Percentiles rank a stretch among this genome's conserved stretches.
phyloP scores from a whole-genome alignment of 2,888 invertebrate species.

The Tipula helvola region DNA sequence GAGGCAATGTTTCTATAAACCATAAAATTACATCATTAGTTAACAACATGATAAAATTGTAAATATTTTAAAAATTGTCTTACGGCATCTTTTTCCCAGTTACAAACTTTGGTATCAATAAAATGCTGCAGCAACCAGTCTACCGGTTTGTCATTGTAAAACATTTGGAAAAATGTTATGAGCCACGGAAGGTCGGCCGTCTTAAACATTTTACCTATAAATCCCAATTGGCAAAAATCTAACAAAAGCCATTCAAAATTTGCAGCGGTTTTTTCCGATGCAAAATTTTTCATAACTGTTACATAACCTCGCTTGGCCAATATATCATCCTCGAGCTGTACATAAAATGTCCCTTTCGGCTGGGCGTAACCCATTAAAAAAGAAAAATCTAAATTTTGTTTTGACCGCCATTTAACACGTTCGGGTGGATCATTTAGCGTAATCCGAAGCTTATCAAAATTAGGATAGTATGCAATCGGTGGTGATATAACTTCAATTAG shows the following conservation, averaged over 20 bases:
- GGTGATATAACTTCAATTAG: slow-evolving; percentile 84
- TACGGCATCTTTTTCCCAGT: slow-evolving; percentile 59
- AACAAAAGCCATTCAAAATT: slow-evolving; percentile 80
- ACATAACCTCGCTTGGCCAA: slow-evolving; percentile 75
- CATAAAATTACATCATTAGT: not conserved
- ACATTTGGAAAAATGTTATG: slow-evolving; percentile 87
- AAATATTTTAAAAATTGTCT: slow-evolving; percentile 30
- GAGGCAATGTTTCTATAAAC: slow-evolving; percentile 69
- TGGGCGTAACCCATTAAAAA: slow-evolving; percentile 91
- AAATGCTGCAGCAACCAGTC: slow-evolving; percentile 92
- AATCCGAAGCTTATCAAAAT: slow-evolving; percentile 59
- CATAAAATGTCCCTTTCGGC: slow-evolving; percentile 74
- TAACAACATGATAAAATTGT: not conserved
- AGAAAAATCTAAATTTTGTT: slow-evolving; percentile 88
- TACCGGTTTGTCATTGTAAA: slow-evolving; percentile 90
- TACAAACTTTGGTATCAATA: slow-evolving; percentile 80
- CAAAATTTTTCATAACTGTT: slow-evolving; percentile 72
- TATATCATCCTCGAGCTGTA: slow-evolving; percentile 91
- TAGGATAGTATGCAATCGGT: slow-evolving; percentile 73
- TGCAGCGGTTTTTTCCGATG: slow-evolving; percentile 55
- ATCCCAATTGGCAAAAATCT: slow-evolving; percentile 88
- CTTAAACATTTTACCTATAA: slow-evolving; percentile 91
- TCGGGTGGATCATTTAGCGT: slow-evolving; percentile 79
- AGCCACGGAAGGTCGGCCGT: slow-evolving; percentile 75
- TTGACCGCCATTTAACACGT: slow-evolving; percentile 81